These are phyloP conservation scores for Rhaphigaster nebulosa DNA, from an alignment of 2,888 invertebrate genomes.

Conservation along the genomic window DNA sequence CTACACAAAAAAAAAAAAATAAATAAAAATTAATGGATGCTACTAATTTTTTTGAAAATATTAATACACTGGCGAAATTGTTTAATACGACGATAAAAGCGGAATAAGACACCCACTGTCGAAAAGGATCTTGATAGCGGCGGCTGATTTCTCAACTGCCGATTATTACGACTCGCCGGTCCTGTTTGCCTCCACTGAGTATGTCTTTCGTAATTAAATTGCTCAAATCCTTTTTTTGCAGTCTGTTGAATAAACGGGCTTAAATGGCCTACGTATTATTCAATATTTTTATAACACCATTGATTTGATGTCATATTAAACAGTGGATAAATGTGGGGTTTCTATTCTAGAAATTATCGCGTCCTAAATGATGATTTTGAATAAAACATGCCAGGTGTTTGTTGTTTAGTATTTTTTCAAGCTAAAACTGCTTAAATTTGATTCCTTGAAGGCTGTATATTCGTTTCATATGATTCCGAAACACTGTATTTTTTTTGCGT, in stretches of 20 bases:
- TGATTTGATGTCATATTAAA: not conserved
- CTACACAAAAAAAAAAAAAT: too few relatives aligned
- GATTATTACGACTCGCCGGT: not conserved
- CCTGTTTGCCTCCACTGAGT: not conserved
- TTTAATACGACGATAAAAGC: not conserved
- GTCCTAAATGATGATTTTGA: not conserved
- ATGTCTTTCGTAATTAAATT: constrained; percentile 23
- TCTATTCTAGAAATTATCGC: not conserved
- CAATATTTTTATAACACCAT: not conserved
- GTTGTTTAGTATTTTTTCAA: not conserved
- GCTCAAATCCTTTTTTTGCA: not conserved
- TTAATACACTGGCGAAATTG: not conserved
- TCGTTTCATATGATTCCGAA: too few relatives aligned
- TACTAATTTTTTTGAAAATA: too few relatives aligned
- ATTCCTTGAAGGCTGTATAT: too few relatives aligned
- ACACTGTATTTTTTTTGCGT: too few relatives aligned
- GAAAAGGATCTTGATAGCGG: not conserved
- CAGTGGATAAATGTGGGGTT: not conserved
- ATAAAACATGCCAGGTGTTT: not conserved
- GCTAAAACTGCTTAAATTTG: too few relatives aligned
- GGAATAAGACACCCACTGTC: not conserved
- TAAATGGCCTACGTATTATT: not conserved
- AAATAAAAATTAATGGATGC: too few relatives aligned
- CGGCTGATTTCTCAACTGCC: not conserved
- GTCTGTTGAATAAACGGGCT: not conserved